Evolutionary conservation across 2,797 vertebrate species (phyloP).

Genomic region (Microctenopoma stevenorrisi): DNA sequence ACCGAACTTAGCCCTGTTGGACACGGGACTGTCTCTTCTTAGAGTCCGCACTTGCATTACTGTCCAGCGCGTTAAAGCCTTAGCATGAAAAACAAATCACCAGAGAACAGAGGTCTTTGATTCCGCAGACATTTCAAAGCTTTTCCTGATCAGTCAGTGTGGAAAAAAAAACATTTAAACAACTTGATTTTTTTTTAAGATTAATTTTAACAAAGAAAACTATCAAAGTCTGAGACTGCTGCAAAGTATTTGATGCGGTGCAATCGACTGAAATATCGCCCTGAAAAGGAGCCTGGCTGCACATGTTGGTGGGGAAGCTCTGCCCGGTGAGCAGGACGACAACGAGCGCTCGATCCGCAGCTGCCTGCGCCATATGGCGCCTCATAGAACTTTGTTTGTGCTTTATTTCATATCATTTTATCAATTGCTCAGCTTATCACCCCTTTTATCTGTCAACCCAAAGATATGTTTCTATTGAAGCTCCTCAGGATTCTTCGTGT

Average conservation of each 20-base stretch:
- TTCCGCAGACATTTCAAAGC: slow-evolving; percentile 8
- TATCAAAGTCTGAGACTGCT: too few relatives aligned
- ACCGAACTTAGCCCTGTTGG: slow-evolving; percentile 21
- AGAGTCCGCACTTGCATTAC: slow-evolving; percentile 6
- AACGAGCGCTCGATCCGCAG: slow-evolving; percentile 8
- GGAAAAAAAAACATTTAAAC: too few relatives aligned
- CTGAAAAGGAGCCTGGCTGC: neutral
- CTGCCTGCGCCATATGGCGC: slow-evolving; percentile 37
- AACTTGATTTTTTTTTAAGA: too few relatives aligned
- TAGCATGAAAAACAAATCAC: neutral
- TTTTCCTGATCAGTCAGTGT: neutral
- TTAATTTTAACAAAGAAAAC: neutral
- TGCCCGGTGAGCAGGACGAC: slow-evolving; percentile 14
- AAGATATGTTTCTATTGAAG: neutral
- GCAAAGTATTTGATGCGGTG: neutral
- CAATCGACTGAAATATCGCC: neutral
- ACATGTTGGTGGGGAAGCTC: neutral
- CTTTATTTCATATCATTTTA: neutral
- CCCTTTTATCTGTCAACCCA: neutral
- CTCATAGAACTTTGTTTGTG: slow-evolving; percentile 28
- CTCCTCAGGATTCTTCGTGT: neutral
- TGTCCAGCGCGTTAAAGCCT: slow-evolving; percentile 23
- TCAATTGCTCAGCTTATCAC: neutral
- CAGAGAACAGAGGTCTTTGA: neutral
- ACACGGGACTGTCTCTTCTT: neutral